These are phyloP conservation scores for Vulpes ferrilata DNA, from an alignment of 2,113 vertebrate species.

Conservation along the genomic window DNA sequence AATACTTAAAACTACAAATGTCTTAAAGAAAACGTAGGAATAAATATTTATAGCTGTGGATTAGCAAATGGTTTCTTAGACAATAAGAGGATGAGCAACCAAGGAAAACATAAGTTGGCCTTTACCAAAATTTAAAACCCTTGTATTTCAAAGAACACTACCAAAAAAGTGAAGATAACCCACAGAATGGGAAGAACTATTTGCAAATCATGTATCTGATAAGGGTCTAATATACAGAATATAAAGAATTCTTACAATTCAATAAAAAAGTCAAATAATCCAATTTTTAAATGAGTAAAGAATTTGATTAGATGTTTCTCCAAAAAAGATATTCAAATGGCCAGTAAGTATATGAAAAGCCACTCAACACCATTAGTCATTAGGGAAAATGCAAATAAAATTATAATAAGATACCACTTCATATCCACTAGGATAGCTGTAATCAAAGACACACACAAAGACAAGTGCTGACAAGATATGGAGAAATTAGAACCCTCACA, in stretches of 20 bases:
- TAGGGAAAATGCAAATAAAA: slow-evolving; percentile 40
- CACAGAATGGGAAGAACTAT: neutral
- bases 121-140: slow-evolving; percentile 35
- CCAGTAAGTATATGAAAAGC: neutral
- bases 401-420: neutral
- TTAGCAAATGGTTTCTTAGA: slow-evolving; percentile 31
- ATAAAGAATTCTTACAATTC: neutral
- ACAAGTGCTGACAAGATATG: neutral
- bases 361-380: neutral
- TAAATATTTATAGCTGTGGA: neutral
- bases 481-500: neutral
- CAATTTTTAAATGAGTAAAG: neutral
- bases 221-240: neutral
- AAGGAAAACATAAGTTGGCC: slow-evolving; percentile 13
- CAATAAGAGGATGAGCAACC: neutral
- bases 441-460: neutral
- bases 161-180: neutral
- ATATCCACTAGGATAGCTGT: neutral
- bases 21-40: neutral
- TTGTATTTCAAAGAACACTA: neutral
- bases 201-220: neutral
- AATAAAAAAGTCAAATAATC: slow-evolving; percentile 3
- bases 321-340: neutral
- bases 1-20: neutral
- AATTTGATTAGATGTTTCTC: neutral